Base-by-base conservation (phyloP, 2,113 vertebrate species). In the Macroglossus sobrinus region DNA sequence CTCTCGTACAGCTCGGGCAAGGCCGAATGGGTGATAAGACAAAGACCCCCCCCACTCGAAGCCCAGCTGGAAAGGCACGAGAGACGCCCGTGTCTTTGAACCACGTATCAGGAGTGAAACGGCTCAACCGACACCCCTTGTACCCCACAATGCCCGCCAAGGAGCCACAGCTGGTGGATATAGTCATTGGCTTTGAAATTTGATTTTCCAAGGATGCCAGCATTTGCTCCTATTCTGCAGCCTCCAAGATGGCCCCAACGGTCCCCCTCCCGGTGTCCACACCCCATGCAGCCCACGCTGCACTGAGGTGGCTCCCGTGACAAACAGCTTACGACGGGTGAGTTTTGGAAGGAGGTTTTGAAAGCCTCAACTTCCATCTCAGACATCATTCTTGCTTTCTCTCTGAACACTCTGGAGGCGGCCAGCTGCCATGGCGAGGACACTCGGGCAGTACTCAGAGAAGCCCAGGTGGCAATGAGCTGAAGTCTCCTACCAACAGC, bases 291-390 rank as follows among this genome's bases (percentile, higher is more conserved):
- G 38, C 16, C 63, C 35, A 8, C 59, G 5, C 13, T 8, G 24
- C 13, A 16, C n/a, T 3, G 22, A 45, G 19, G 19, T 24, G 50
- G 5, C 10, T n/a, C 22, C 59, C 3, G 16, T 1, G 1, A 19
- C 50, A 15, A 50, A 4, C 7, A 45, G 47, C 38, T 4, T 10
- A 10, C 3, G 22, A 24, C 18, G 7, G 4, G 40, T 76, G 57
- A 21, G 10, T 50, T 55, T n/a, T 57, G 15, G 40, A 4, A 7
- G 22, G 13, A 16, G 15, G 13, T 43, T 79, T 55, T 61, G 71
- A 66, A 78, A n/a, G 33, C 30, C 18, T 7, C 7, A 24, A 0
- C 21, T 30, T 79, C 69, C 12, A 7, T 16, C n/a, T 28, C 22
- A 4, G 57, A 35, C 33, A 5, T 64, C 40, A 22, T 11, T 50